Evolutionary conservation across 2,113 vertebrate species (phyloP), one percentile per base, ranked within the genome.

Genomic region (Silurus meridionalis): DNA sequence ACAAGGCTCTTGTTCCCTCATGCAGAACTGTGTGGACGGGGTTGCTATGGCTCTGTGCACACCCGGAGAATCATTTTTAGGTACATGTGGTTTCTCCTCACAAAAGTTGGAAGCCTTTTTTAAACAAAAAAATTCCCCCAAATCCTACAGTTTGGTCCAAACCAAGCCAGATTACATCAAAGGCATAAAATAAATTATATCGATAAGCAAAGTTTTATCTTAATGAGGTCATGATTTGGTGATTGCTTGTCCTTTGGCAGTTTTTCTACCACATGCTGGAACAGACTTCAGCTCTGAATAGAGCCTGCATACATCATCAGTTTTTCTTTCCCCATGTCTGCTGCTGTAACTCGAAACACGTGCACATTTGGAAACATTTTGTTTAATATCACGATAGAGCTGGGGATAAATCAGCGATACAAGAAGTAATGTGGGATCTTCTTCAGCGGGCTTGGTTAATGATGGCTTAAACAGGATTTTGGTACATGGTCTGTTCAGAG

Each of bases 331-430:
- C 50, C 10, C 88, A 87, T 89, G 90, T 21, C 88, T 90, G 89
- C 15, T 80, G 85, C 90, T 87, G 88, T 92, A 93, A 94, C 92
- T 90, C 90, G 88, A 92, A 94, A 93, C 94, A 94, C 89, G 83
- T 84, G 80, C 71, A 87, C 92, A 90, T 92, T 95, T 94, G 91
- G 91, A 94, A 90, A 88, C 89, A 90, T 93, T 93, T 92, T 91
- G 87, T 86, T 91, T 92, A 93, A 91, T 93, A 95, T 94, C 90
- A 93, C 92, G 93, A 93, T 92, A 90, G 90, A 92, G 90, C 88
- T 78, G 81, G 77, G 61, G 82, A 93, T 94, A 93, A 92, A 93
- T 94, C 91, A 92, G 91, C 84, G 88, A 87, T 89, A 84, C 64
- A 87, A 92, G 90, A 87, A 78, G 90, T 67, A 88, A 77, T 81